These are phyloP conservation scores for Scaptodrosophila lebanonensis DNA, from an alignment of 1,140 invertebrate genomes.

Conservation along the genomic window DNA sequence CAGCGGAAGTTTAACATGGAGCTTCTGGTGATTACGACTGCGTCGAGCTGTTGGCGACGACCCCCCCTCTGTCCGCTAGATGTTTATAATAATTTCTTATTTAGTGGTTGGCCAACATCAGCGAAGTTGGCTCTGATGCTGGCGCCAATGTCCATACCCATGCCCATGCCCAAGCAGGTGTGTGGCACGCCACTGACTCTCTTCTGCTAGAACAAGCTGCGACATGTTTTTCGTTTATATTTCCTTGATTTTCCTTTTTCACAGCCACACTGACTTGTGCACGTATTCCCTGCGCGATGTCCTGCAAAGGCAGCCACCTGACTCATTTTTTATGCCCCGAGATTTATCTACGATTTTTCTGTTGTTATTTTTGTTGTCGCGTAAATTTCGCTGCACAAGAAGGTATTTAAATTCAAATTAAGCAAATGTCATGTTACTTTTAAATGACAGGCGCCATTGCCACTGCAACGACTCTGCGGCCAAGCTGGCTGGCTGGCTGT, in stretches of 20 bases:
- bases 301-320: constrained; percentile 8
- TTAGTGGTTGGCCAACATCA: constrained; percentile 41
- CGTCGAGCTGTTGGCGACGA: constrained; percentile 43
- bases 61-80: constrained; percentile 27
- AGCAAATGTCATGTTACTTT: constrained; percentile 64
- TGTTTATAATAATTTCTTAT: constrained; percentile 73
- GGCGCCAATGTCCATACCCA: not conserved
- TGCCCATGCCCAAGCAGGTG: not conserved
- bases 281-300: not conserved
- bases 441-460: constrained; percentile 44
- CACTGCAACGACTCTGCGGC: not conserved
- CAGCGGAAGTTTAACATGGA: constrained; percentile 59
- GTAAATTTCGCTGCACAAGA: constrained; percentile 18
- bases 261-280: not conserved
- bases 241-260: constrained; percentile 40
- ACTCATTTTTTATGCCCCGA: constrained; percentile 49
- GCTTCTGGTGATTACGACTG: constrained; percentile 36
- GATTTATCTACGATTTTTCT: constrained; percentile 50
- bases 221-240: constrained; percentile 48
- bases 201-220: constrained; percentile 7
- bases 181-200: not conserved
- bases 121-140: constrained; percentile 43
- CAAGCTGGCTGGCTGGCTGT: not conserved
- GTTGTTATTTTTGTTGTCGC: constrained; percentile 27
- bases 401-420: constrained; percentile 73